Percentiles rank a stretch among this genome's conserved stretches.
Conservation (phyloP, 2,797 vertebrate genomes). For the Myiotriccus ornatus region DNA sequence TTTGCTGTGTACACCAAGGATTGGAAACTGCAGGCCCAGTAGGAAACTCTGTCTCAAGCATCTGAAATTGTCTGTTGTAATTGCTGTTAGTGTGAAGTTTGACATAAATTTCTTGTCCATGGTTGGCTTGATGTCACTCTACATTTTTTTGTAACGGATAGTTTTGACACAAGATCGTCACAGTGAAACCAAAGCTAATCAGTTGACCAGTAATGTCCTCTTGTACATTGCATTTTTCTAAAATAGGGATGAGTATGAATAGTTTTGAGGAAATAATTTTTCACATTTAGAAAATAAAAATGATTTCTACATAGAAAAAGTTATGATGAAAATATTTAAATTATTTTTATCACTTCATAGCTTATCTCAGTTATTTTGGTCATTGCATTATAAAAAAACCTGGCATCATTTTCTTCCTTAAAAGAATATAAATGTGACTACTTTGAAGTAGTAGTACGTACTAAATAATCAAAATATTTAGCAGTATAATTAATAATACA, state of each 20-base stretch:
- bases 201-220: not conserved
- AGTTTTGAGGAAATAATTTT: not conserved
- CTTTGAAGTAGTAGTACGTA: not conserved
- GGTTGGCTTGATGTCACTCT: not conserved
- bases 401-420: not conserved
- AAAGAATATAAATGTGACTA: not conserved
- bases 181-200: not conserved
- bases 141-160: not conserved
- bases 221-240: not conserved
- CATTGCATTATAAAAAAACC: not conserved
- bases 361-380: not conserved
- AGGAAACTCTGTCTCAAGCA: not conserved
- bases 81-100: not conserved
- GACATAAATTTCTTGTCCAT: not conserved
- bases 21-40: not conserved
- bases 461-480: not conserved
- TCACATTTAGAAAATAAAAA: not conserved
- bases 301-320: not conserved
- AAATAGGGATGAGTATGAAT: not conserved
- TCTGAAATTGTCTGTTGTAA: not conserved
- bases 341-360: not conserved
- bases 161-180: not conserved
- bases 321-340: not conserved
- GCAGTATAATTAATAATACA: not conserved
- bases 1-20: accelerated